These are phyloP conservation scores for Diceros bicornis DNA, from an alignment of 2,797 vertebrate genomes.

Conservation along the genomic window DNA sequence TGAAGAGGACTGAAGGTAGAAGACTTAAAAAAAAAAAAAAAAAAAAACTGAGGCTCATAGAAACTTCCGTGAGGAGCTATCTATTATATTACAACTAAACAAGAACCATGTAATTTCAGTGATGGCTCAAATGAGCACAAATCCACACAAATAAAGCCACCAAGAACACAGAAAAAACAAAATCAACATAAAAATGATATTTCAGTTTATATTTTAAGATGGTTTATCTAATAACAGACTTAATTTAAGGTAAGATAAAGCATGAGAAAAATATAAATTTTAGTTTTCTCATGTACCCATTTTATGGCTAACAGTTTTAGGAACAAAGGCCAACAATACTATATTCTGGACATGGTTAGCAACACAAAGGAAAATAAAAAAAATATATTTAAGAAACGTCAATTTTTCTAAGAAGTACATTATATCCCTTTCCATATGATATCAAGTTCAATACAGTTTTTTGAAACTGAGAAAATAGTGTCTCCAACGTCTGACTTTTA, in stretches of 20 bases:
- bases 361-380: background rate
- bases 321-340: background rate
- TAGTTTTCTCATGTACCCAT: background rate
- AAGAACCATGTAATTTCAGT: background rate
- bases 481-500: slow-evolving; percentile 37
- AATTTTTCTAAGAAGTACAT: slow-evolving; percentile 21
- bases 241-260: slow-evolving; percentile 5
- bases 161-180: background rate
- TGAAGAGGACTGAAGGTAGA: background rate
- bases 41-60: background rate
- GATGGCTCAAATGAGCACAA: background rate
- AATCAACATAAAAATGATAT: background rate
- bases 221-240: background rate
- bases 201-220: slow-evolving; percentile 1
- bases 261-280: background rate
- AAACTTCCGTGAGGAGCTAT: background rate
- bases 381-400: background rate
- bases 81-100: slow-evolving; percentile 7
- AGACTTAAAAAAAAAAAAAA: background rate
- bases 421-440: background rate
- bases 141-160: background rate
- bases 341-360: background rate
- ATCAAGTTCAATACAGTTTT: slow-evolving; percentile 44
- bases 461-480: background rate
- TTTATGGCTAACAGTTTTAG: slow-evolving; percentile 38